Conservation (phyloP, 2,888 invertebrate species). For the Acronicta leporina region DNA sequence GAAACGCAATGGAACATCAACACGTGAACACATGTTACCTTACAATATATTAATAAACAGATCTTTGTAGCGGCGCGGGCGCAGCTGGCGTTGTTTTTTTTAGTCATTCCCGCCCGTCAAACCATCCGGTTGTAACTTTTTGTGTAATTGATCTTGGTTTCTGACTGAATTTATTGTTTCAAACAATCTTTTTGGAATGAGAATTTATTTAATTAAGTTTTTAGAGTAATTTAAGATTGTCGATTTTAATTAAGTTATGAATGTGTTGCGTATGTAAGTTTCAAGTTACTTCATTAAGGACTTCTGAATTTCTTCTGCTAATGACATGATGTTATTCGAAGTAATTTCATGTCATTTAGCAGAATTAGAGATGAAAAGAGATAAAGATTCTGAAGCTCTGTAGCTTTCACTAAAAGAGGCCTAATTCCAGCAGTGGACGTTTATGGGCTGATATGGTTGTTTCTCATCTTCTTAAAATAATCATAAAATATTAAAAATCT, state of each 20-base stretch:
- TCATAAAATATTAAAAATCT: too few relatives aligned
- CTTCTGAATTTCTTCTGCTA: too few relatives aligned
- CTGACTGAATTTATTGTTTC: constrained; percentile 30
- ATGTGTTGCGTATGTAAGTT: constrained; percentile 21
- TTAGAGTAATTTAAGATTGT: constrained; percentile 21
- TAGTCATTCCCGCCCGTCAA: constrained; percentile 25
- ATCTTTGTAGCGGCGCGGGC: constrained; percentile 64
- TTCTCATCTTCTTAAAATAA: too few relatives aligned
- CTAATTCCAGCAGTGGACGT: too few relatives aligned
- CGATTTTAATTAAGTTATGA: constrained; percentile 17
- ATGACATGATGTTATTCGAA: constrained; percentile 5
- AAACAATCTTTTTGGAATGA: constrained; percentile 3
- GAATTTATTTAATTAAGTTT: constrained; percentile 32
- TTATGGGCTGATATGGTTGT: too few relatives aligned
- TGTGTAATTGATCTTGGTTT: constrained; percentile 44
- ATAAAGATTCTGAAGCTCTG: too few relatives aligned
- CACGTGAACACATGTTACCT: constrained; percentile 56
- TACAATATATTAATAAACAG: constrained; percentile 79
- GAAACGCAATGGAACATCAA: constrained; percentile 46
- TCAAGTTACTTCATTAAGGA: constrained; percentile 23
- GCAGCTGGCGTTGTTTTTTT: constrained; percentile 63
- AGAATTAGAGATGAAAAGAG: too few relatives aligned
- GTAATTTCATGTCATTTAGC: neutral
- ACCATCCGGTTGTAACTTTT: constrained; percentile 45
- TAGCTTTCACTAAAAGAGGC: too few relatives aligned